phyloP scores from a whole-genome alignment of 2,113 vertebrate species.

The Astur gentilis region DNA sequence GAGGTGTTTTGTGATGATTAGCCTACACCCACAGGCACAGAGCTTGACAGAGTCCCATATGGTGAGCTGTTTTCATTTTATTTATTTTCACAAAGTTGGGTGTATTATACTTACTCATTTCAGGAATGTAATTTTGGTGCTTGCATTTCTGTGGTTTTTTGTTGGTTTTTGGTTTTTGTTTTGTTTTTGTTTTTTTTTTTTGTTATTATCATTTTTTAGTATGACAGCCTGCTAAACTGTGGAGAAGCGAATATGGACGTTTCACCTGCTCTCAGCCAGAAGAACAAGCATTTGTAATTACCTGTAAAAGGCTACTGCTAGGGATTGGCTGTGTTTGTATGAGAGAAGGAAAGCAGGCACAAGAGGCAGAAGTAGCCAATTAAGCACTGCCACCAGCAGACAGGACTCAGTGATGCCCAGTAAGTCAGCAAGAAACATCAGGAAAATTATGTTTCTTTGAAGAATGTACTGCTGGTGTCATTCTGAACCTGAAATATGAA shows the following conservation, averaged over 20 bases:
- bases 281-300: neutral
- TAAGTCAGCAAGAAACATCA: neutral
- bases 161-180: too few relatives aligned
- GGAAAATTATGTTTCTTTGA: neutral
- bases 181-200: neutral
- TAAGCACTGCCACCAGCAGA: neutral
- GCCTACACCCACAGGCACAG: neutral
- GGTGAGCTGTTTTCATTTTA: neutral
- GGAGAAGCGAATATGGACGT: neutral
- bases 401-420: neutral
- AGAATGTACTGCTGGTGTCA: neutral
- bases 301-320: neutral
- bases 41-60: neutral
- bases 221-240: neutral
- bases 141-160: neutral
- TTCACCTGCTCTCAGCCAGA: neutral
- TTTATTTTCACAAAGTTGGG: neutral
- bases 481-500: neutral
- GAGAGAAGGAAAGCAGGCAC: neutral
- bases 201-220: neutral
- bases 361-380: neutral
- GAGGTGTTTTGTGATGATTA: neutral
- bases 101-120: neutral
- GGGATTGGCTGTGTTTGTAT: neutral
- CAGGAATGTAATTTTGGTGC: neutral